Conservation (phyloP, 2,797 vertebrate species). For the Gymnocypris eckloni region DNA sequence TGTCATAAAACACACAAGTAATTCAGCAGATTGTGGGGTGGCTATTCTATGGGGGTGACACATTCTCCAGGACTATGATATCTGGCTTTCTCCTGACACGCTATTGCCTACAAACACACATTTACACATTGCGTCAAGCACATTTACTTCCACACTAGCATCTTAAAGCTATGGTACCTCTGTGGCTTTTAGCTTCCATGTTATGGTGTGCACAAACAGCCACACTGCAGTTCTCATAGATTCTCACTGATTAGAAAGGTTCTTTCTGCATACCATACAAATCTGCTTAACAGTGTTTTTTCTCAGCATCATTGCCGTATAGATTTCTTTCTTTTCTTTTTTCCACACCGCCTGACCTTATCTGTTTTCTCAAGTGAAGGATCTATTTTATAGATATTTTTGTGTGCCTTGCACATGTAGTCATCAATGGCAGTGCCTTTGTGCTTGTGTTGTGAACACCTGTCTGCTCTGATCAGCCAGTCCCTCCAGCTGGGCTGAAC, state of each 20-base stretch:
- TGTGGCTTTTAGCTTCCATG: constrained; percentile 31
- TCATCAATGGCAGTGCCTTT: constrained; percentile 76
- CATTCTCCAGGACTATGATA: constrained; percentile 73
- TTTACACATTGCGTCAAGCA: not conserved
- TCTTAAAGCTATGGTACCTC: constrained; percentile 11
- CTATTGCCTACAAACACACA: constrained; percentile 39
- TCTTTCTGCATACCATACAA: constrained; percentile 41
- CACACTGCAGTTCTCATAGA: constrained; percentile 42
- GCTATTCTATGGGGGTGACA: constrained; percentile 72
- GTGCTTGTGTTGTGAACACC: constrained; percentile 82
- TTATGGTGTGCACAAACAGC: constrained; percentile 16
- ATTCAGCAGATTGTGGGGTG: constrained; percentile 62
- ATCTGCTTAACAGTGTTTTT: constrained; percentile 39
- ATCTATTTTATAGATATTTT: constrained; percentile 84
- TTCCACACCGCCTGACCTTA: constrained; percentile 66
- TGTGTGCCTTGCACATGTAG: constrained; percentile 76
- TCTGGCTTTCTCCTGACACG: constrained; percentile 54
- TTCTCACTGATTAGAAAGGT: constrained; percentile 36
- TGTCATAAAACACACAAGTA: constrained; percentile 16
- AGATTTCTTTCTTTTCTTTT: constrained; percentile 70
- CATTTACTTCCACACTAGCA: constrained; percentile 23
- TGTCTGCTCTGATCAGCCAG: constrained; percentile 80
- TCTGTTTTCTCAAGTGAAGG: constrained; percentile 75
- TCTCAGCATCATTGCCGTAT: constrained; percentile 70
- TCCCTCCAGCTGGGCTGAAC: constrained; percentile 74